These are phyloP conservation scores for Zaprionus capensis DNA, from an alignment of 1,140 invertebrate genomes.

Conservation along the genomic window DNA sequence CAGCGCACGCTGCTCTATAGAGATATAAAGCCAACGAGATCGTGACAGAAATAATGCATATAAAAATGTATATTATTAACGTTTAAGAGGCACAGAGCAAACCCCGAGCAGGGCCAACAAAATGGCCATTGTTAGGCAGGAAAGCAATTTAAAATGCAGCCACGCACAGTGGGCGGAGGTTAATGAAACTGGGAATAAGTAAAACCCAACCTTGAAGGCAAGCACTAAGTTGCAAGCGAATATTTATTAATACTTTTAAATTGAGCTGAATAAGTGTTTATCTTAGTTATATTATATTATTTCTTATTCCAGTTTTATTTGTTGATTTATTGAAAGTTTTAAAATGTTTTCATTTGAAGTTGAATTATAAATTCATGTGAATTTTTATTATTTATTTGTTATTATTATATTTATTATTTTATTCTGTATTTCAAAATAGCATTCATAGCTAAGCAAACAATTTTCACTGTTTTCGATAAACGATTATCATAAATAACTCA, in stretches of 20 bases:
- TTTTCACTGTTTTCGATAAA: no score
- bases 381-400: no score
- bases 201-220: neutral
- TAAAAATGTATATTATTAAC: conserved; percentile 80
- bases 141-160: conserved; percentile 59
- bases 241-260: neutral
- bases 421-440: no score
- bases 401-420: no score
- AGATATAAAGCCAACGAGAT: conserved; percentile 81
- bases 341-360: no score
- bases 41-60: conserved; percentile 82
- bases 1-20: conserved; percentile 53
- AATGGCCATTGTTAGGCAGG: conserved; percentile 56
- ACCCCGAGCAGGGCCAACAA: conserved; percentile 44
- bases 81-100: conserved; percentile 51
- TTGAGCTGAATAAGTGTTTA: no score
- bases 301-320: neutral
- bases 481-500: no score
- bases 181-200: neutral
- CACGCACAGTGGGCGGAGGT: conserved; percentile 36
- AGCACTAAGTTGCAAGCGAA: neutral
- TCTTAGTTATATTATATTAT: neutral
- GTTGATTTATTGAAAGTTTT: no score
- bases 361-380: no score
- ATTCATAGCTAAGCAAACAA: no score